Percentiles rank a stretch among this genome's conserved stretches.
phyloP scores from a whole-genome alignment of 2,888 invertebrate species.

The Entomobrya proxima region DNA sequence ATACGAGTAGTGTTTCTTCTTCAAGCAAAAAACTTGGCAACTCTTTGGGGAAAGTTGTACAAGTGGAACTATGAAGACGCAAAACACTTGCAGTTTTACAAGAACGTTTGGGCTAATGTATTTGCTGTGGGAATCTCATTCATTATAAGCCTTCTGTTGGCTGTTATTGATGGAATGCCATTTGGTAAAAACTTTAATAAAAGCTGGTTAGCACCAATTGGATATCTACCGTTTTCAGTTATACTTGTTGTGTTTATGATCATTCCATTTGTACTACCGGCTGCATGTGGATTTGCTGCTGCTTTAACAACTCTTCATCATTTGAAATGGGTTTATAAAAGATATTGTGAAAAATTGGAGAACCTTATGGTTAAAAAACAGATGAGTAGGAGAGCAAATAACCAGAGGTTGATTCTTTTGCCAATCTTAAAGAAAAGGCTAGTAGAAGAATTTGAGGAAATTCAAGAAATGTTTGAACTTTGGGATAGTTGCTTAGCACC shows the following conservation, averaged over 20 bases:
- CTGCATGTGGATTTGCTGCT: not conserved
- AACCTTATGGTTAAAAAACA: not conserved
- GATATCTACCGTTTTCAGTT: not conserved
- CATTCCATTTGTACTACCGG: not conserved
- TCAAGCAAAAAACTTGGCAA: slow-evolving; percentile 31
- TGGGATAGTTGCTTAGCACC: slow-evolving; percentile 21
- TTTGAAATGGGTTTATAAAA: not conserved
- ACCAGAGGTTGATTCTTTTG: not conserved
- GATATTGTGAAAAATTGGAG: slow-evolving; percentile 16
- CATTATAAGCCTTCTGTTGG: not conserved
- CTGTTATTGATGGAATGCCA: not conserved
- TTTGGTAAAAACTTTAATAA: not conserved
- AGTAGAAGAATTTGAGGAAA: slow-evolving; percentile 43
- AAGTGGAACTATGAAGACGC: not conserved
- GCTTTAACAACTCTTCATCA: not conserved
- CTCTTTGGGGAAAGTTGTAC: slow-evolving; percentile 13
- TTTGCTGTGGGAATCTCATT: not conserved
- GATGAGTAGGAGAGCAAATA: too few species aligned
- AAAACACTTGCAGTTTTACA: not conserved
- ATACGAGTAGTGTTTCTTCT: not conserved
- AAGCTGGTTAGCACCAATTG: not conserved
- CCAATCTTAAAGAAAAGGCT: not conserved
- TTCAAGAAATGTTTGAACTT: slow-evolving; percentile 13
- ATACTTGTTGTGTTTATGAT: not conserved
- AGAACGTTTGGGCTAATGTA: not conserved